Base-by-base conservation (phyloP, 2,797 vertebrate species). In the Paguma larvata region DNA sequence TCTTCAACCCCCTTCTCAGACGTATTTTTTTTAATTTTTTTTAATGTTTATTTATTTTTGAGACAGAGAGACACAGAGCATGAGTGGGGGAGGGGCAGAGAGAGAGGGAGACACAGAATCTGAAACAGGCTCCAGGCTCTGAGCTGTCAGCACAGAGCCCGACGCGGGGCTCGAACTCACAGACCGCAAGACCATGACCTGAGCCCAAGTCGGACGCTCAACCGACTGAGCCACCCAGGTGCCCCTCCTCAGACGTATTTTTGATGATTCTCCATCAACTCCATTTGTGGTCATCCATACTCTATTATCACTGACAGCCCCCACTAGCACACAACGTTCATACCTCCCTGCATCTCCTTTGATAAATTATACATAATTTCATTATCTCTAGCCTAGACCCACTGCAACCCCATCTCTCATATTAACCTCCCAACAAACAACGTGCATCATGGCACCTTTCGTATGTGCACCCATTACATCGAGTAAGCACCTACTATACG, bases 391-490 rank as follows among this genome's bases (percentile, higher is more conserved):
- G 12, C n/a, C 53, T 70, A 6, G 32, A 51, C 11, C 2, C 18
- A 46, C 27, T 13, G 1, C 5, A 63, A 44, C 15, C 56, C 53
- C 27, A 82, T 70, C 78, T 90, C 8, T n/a, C 48, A 62, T 10
- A 56, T n/a, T 25, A 86, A 56, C 5, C 23, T 87, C 30, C 8
- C 25, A 18, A 63, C 7, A 53, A 85, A 72, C 3, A 85, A 9
- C 6, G 48, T 19, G 1, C 8, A 6, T 11, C 73, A 41, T 3
- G 32, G 19, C 63, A 46, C 32, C 23, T 51, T 30, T 78, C 27
- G 34, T 14, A 3, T 3, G 34, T 1, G 0, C 3, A 75, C 6
- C 11, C 38, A 21, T 23, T 38, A 44, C 6, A 6, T 38, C 51
- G 18, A 56, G 48, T 6, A 59, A 44, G 70, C 23, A 21, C 27